phyloP scores from a whole-genome alignment of 1,140 invertebrate genomes.

The Acyrthosiphon pisum region DNA sequence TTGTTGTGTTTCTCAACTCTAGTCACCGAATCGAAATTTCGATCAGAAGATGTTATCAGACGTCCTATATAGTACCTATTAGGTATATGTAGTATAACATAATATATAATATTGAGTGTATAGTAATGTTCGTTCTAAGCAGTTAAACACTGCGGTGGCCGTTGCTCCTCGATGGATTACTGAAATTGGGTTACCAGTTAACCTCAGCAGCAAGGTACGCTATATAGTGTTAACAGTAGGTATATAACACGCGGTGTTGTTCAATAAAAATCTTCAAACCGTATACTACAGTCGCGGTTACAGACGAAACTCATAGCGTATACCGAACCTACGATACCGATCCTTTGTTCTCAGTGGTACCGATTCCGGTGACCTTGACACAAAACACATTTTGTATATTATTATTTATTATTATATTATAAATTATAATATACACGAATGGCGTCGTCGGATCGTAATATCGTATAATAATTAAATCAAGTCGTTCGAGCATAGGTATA shows the following conservation, averaged over 20 bases:
- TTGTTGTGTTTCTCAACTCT: neutral
- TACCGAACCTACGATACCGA: neutral
- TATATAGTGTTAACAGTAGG: neutral
- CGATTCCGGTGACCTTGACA: conserved; percentile 18
- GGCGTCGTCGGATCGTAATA: neutral
- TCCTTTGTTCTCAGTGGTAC: conserved; percentile 2
- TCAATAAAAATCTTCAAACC: conserved; percentile 12
- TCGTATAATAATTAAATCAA: neutral
- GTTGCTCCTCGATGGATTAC: neutral
- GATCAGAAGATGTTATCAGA: neutral
- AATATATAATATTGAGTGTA: neutral
- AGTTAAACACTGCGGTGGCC: neutral
- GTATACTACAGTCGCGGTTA: neutral
- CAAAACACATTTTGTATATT: neutral
- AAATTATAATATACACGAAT: neutral
- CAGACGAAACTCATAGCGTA: neutral
- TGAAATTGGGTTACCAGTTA: conserved; percentile 15
- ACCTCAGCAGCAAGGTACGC: neutral
- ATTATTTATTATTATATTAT: neutral
- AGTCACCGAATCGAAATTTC: neutral
- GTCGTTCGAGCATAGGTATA: neutral
- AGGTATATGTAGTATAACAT: neutral
- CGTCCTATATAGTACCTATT: neutral
- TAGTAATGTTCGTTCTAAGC: neutral
- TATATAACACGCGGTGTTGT: neutral